These are phyloP conservation scores for Diorhabda carinulata DNA, from an alignment of 1,140 invertebrate genomes.

Conservation along the genomic window DNA sequence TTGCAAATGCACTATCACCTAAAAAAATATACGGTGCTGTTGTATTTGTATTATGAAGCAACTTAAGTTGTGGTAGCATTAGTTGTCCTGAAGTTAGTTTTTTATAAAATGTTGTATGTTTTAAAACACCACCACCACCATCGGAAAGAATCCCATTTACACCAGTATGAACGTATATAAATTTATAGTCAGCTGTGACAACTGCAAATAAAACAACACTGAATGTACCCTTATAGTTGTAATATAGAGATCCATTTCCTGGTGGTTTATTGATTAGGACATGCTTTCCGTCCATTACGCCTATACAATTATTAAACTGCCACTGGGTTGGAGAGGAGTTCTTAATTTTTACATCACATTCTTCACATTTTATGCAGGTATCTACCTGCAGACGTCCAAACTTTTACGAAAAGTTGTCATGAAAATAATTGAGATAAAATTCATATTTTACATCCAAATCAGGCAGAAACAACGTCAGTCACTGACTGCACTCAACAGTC, in stretches of 20 bases:
- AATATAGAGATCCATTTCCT: not conserved
- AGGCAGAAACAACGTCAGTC: too few species aligned
- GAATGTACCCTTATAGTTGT: conserved; percentile 8
- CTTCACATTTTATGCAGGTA: too few species aligned
- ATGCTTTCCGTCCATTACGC: conserved; percentile 6
- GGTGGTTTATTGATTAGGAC: conserved; percentile 6
- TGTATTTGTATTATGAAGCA: not conserved
- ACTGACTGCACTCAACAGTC: too few species aligned
- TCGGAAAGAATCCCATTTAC: conserved; percentile 5
- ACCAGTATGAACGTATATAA: conserved; percentile 4
- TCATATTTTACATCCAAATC: too few species aligned
- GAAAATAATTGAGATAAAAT: too few species aligned
- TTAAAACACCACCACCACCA: not conserved
- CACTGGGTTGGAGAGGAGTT: too few species aligned
- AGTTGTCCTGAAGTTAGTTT: not conserved
- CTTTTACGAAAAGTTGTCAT: too few species aligned
- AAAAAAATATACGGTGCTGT: too few species aligned
- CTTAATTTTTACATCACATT: too few species aligned
- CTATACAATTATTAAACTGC: conserved; percentile 8
- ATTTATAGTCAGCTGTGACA: conserved; percentile 5
- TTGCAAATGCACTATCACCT: too few species aligned
- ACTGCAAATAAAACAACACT: conserved; percentile 9
- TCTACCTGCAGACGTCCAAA: too few species aligned
- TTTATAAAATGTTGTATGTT: conserved; percentile 8
- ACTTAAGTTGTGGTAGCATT: not conserved